A percentile compares a stretch with the other conserved stretches of the same genome.
Evolutionary conservation across 1,140 invertebrate species (phyloP).

Genomic region (Drosophila nikananu): DNA sequence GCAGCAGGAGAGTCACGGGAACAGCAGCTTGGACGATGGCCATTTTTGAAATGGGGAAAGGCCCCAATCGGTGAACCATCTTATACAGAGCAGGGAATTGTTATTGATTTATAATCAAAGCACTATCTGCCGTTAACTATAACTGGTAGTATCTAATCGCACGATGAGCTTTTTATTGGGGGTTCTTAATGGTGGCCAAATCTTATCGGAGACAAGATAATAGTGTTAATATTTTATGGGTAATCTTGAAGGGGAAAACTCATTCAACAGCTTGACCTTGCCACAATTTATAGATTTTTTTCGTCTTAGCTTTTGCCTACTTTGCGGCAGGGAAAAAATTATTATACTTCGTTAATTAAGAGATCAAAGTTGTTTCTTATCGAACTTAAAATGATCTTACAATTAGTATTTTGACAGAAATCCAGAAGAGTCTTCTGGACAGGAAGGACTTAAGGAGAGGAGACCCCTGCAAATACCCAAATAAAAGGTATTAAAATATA

Average conservation of each 20-base stretch:
- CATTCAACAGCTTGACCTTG: slow-evolving; percentile 14
- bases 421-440: neutral
- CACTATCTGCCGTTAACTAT: neutral
- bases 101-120: slow-evolving; percentile 17
- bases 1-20: neutral
- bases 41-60: slow-evolving; percentile 31
- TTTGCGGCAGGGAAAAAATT: slow-evolving; percentile 6
- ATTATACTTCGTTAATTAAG: neutral
- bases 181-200: neutral
- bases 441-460: neutral
- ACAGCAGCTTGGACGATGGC: neutral
- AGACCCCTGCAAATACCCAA: fast-evolving
- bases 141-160: slow-evolving; percentile 14
- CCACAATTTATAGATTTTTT: too few species aligned
- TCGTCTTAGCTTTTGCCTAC: neutral
- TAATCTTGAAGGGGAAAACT: slow-evolving; percentile 13
- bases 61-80: neutral
- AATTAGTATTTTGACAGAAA: neutral
- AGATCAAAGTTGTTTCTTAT: neutral
- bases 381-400: neutral
- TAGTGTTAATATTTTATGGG: slow-evolving; percentile 9
- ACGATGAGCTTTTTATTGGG: slow-evolving; percentile 15
- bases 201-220: slow-evolving; percentile 7
- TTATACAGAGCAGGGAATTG: slow-evolving; percentile 11
- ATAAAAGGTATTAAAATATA: neutral